These are phyloP conservation scores for Drosophila funebris DNA, from an alignment of 1,140 invertebrate species.

Conservation along the genomic window DNA sequence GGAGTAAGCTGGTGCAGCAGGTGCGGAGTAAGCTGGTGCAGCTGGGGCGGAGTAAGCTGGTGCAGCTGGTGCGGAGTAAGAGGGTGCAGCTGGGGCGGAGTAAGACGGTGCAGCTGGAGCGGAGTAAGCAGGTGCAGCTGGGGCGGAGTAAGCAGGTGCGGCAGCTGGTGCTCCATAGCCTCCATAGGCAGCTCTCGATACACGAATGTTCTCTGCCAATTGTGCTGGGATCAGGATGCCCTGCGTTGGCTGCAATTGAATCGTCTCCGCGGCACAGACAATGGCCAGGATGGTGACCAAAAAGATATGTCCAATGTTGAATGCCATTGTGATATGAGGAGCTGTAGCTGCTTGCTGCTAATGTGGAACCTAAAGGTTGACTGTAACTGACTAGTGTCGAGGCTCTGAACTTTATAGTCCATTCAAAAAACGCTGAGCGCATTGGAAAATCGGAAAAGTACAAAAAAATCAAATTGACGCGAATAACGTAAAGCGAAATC, in stretches of 20 bases:
- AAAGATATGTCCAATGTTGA: conserved; percentile 54
- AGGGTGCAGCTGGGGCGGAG: conserved; percentile 38
- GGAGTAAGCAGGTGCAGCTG: conserved; percentile 38
- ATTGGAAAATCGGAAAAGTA: conserved; percentile 33
- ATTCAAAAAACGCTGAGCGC: conserved; percentile 39
- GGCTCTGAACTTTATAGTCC: conserved; percentile 60
- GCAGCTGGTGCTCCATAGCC: conserved; percentile 54
- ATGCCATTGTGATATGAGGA: conserved; percentile 47
- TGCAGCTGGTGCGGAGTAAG: conserved; percentile 60
- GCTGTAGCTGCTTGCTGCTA: conserved; percentile 47
- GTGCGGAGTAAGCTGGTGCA: conserved; percentile 19
- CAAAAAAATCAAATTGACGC: conserved; percentile 21
- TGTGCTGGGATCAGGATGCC: conserved; percentile 72
- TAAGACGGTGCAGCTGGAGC: conserved; percentile 33
- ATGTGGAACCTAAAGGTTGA: conserved; percentile 45
- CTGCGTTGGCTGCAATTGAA: conserved; percentile 72
- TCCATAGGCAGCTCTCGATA: conserved; percentile 64
- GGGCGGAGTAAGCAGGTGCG: conserved; percentile 36
- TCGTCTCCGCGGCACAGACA: conserved; percentile 54
- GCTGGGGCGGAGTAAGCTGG: conserved; percentile 44
- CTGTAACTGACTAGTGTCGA: conserved; percentile 40
- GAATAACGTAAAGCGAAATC: conserved; percentile 28
- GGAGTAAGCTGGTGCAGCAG: conserved; percentile 25
- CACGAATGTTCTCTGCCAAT: conserved; percentile 67
- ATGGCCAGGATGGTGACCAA: conserved; percentile 41